Conservation (phyloP, 2,113 vertebrate species). For the Numenius arquata region DNA sequence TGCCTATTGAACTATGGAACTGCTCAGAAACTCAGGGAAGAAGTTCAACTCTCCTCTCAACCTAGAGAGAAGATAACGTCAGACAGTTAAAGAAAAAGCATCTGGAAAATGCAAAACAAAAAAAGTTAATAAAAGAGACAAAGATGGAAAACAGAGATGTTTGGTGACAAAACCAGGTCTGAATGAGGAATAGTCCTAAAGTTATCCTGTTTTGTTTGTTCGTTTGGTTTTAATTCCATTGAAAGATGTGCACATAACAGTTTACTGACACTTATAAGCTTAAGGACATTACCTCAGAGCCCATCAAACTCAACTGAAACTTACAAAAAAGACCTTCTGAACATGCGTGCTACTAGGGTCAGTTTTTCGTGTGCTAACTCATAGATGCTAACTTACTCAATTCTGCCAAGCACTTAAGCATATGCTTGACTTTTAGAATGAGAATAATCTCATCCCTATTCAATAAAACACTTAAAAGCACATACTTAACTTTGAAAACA, state of each 20-base stretch:
- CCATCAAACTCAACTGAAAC: neutral
- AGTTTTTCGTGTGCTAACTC: neutral
- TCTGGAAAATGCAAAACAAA: neutral
- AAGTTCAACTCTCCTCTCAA: neutral
- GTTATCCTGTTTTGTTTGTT: neutral
- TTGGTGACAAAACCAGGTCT: neutral
- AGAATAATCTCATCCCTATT: slow-evolving; percentile 1
- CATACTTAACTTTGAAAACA: slow-evolving; percentile 1
- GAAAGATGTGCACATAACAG: fast-evolving
- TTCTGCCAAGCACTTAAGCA: neutral
- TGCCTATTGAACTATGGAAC: neutral
- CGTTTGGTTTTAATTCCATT: neutral
- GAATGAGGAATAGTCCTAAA: neutral
- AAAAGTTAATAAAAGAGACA: neutral
- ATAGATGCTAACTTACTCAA: neutral
- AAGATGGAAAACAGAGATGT: neutral
- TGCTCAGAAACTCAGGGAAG: neutral
- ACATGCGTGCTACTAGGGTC: neutral
- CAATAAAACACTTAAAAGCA: slow-evolving; percentile 7
- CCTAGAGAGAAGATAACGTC: neutral
- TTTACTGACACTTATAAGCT: neutral
- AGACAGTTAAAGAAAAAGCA: neutral
- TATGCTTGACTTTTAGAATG: slow-evolving; percentile 13
- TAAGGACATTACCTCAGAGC: neutral
- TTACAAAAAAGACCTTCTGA: neutral